A percentile compares a stretch with the other conserved stretches of the same genome.
Conservation (phyloP, 2,797 vertebrate species). For the Pempheris klunzingeri region DNA sequence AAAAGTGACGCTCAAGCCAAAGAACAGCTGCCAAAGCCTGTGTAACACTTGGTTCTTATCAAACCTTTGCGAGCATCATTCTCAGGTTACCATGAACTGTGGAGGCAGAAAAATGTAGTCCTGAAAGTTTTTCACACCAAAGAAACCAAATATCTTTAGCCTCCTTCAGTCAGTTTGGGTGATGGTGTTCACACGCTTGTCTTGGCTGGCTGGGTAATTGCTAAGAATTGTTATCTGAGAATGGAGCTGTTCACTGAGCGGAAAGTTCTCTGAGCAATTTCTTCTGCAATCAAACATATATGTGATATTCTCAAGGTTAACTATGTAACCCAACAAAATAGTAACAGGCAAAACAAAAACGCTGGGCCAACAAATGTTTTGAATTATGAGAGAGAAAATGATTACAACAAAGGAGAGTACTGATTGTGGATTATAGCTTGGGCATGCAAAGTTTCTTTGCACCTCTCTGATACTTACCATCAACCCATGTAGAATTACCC, state of each 20-base stretch:
- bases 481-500: constrained; percentile 1
- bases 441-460: constrained; percentile 12
- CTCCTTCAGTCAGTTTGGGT: constrained; percentile 25
- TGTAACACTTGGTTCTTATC: constrained; percentile 52
- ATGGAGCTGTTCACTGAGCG: constrained; percentile 28
- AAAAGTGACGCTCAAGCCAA: constrained; percentile 15
- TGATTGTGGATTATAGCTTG: constrained; percentile 27
- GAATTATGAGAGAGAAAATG: constrained; percentile 39
- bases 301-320: constrained; percentile 55
- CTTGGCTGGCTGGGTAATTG: constrained; percentile 43
- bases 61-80: constrained; percentile 33
- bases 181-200: constrained; percentile 55
- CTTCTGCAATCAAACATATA: constrained; percentile 46
- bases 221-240: constrained; percentile 63
- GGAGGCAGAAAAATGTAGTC: constrained; percentile 18
- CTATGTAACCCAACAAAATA: constrained; percentile 51
- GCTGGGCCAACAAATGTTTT: constrained; percentile 54
- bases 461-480: constrained; percentile 9
- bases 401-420: constrained; percentile 33
- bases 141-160: constrained; percentile 51
- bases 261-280: constrained; percentile 47
- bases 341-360: constrained; percentile 47
- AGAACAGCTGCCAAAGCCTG: constrained; percentile 33
- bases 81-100: constrained; percentile 50
- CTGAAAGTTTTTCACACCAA: constrained; percentile 23